Base-by-base conservation (phyloP, 53 echinoderm and acorn worm species). In the Astropecten irregularis region DNA sequence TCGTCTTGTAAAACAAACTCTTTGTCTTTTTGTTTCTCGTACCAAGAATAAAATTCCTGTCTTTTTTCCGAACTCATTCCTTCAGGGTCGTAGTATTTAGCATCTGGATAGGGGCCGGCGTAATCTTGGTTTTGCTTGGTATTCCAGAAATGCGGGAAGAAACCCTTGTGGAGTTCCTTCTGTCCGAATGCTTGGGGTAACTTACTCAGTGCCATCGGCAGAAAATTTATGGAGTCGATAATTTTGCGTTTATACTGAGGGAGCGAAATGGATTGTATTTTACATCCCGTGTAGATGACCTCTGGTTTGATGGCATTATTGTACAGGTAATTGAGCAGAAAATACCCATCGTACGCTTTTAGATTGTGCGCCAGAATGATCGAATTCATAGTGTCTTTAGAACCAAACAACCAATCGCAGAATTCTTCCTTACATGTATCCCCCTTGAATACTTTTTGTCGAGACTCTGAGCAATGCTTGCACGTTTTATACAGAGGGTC, bases 221-320 rank as follows among this genome's bases (percentile, higher is more conserved):
- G 46, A 38, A 87, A 91, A 49, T 71, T 92, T 3, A 85, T 40
- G 4, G 85, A 92, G 56, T 88, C 88, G 20, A 89, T 81, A 22
- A 71, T n/a, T 64, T 86, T 82, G 28, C 84, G 54, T 4, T 71
- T 71, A 9, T 61, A 50, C 14, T 81, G 21, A 1, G 64, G 49
- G 2, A 58, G 14, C 15, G 36, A 33, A 2, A 89, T 23, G 19
- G 30, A 18, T 2, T 86, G 31, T 34, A 90, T 81, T 40, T 90
- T 86, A 16, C 40, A 23, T 0, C 86, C 89, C 14, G 52, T 81
- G 36, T 76, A 61, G 4, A 90, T 85, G 19, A 90, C 81, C 18
- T 74, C 53, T 2, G 86, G 90, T 30, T 48, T 37, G 3, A 88
- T 35, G 0, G 38, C 83, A 32, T 62, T 48, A 1, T 53, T 37